Evolutionary conservation across 2,797 vertebrate genomes (phyloP).

Genomic region (Silurus aristotelis): DNA sequence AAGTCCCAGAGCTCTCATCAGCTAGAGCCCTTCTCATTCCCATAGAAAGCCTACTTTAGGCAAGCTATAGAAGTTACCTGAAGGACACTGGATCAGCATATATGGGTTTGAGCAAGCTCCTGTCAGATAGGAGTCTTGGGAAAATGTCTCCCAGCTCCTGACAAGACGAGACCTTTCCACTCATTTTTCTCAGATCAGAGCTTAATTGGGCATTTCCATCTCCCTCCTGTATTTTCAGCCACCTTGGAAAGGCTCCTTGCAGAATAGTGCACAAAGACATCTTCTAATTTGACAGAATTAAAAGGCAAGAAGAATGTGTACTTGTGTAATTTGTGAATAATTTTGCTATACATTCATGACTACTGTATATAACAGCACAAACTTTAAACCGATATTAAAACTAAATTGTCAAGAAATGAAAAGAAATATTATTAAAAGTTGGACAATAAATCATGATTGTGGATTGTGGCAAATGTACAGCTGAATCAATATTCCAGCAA

Average conservation of each 20-base stretch:
- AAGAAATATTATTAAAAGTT: slow-evolving; percentile 45
- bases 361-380: not conserved
- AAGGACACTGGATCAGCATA: slow-evolving; percentile 58
- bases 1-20: slow-evolving; percentile 47
- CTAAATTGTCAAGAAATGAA: slow-evolving; percentile 39
- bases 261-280: slow-evolving; percentile 47
- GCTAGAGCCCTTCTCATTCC: slow-evolving; percentile 31
- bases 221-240: slow-evolving; percentile 48
- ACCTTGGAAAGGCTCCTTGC: slow-evolving; percentile 34
- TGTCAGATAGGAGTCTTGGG: slow-evolving; percentile 46
- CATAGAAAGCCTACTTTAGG: slow-evolving; percentile 56
- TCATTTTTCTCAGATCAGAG: slow-evolving; percentile 49
- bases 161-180: slow-evolving; percentile 49
- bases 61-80: slow-evolving; percentile 57
- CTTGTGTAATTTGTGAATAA: slow-evolving; percentile 13
- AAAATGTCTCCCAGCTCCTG: slow-evolving; percentile 53
- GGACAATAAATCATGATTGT: slow-evolving; percentile 51
- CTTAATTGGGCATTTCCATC: slow-evolving; percentile 56
- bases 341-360: slow-evolving; percentile 38
- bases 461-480: slow-evolving; percentile 29
- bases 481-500: slow-evolving; percentile 53
- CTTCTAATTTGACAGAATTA: slow-evolving; percentile 34
- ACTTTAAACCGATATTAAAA: not conserved
- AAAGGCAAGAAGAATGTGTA: slow-evolving; percentile 24
- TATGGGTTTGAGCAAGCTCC: slow-evolving; percentile 45